Evolutionary conservation across 2,113 vertebrate genomes (phyloP).

Genomic region (Vulpes ferrilata): DNA sequence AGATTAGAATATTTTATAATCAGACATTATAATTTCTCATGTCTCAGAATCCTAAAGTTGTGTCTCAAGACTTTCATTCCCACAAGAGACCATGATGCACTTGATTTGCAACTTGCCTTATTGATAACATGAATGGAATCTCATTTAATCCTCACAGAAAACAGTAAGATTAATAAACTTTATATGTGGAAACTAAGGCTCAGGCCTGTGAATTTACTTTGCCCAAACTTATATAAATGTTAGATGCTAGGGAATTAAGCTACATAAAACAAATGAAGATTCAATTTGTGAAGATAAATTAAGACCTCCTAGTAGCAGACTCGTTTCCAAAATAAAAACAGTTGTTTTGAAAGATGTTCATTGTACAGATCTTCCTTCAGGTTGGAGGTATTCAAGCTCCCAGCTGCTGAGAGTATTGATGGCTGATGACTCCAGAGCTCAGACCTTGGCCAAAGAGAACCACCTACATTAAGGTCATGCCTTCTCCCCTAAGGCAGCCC

Average conservation of each 20-base stretch:
- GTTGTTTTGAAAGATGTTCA: not conserved
- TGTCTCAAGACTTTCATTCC: not conserved
- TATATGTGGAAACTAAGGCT: not conserved
- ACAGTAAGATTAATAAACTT: not conserved
- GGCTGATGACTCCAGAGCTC: not conserved
- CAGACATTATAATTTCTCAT: not conserved
- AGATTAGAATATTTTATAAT: not conserved
- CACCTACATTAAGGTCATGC: not conserved
- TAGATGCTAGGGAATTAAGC: not conserved
- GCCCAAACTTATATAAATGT: not conserved
- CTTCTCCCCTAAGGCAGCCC: not conserved
- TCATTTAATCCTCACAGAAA: not conserved
- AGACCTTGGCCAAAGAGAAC: not conserved
- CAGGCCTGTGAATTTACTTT: not conserved
- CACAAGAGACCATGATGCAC: not conserved
- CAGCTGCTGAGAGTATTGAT: not conserved
- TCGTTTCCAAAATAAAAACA: not conserved
- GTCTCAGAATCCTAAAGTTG: not conserved
- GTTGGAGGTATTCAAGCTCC: not conserved
- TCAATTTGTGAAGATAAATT: not conserved
- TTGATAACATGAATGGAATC: not conserved
- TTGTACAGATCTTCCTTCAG: not conserved
- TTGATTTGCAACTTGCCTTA: not conserved
- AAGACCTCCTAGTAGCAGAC: not conserved
- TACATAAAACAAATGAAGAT: not conserved